These are phyloP conservation scores for Orcinus orca DNA, from an alignment of 2,113 vertebrate species.

Conservation along the genomic window DNA sequence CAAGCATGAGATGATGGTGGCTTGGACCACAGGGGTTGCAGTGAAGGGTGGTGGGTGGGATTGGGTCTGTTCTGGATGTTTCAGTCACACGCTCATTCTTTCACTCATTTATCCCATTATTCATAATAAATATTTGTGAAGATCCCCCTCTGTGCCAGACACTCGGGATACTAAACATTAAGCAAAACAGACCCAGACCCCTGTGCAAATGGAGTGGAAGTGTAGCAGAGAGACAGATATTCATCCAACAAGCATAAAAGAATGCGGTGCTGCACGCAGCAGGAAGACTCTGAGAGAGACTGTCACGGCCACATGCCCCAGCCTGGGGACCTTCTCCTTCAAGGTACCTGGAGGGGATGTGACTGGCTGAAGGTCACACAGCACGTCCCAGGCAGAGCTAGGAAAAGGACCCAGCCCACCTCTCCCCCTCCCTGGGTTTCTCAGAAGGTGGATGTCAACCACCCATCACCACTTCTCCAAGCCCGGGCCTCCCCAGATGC, in stretches of 20 bases:
- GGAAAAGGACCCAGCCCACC: background rate
- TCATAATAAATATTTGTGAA: background rate
- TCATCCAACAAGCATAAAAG: background rate
- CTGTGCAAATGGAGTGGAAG: background rate
- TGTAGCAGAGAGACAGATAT: background rate
- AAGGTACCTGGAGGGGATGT: background rate
- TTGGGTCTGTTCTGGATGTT: background rate
- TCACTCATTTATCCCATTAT: background rate
- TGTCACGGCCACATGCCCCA: rapidly evolving
- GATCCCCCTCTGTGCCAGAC: background rate
- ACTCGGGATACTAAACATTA: background rate
- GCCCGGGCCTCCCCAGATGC: background rate
- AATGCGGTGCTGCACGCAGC: background rate
- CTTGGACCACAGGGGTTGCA: background rate
- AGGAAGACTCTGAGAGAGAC: rapidly evolving
- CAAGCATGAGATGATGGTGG: background rate
- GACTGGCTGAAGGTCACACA: background rate
- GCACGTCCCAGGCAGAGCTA: background rate
- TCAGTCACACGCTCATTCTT: background rate
- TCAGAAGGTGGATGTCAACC: background rate
- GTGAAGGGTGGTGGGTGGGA: background rate
- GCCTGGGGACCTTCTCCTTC: background rate
- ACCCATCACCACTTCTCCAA: rapidly evolving
- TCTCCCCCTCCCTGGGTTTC: background rate
- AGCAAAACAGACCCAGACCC: background rate